Percentiles rank a stretch among this genome's conserved stretches.
phyloP scores from a whole-genome alignment of 1,140 invertebrate species.

The Araneus ventricosus region DNA sequence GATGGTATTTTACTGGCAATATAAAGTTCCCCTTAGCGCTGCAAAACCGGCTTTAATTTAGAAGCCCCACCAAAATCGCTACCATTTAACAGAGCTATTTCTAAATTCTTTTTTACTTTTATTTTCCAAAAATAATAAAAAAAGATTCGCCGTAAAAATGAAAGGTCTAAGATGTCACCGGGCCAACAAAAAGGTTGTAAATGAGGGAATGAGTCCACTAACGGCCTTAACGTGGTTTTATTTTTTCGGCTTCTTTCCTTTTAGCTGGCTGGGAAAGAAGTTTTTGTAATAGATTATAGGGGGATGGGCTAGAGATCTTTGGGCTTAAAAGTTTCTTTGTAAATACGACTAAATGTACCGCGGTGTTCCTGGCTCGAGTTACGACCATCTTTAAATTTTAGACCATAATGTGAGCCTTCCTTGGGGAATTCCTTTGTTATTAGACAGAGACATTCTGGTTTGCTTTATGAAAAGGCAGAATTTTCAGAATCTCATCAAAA shows the following conservation, averaged over 20 bases:
- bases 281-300: constrained; percentile 67
- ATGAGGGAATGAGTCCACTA: constrained; percentile 48
- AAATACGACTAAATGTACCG: constrained; percentile 25
- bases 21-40: constrained; percentile 50
- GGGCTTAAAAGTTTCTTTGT: constrained; percentile 59
- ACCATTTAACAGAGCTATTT: constrained; percentile 60
- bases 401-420: constrained; percentile 11
- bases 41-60: constrained; percentile 65
- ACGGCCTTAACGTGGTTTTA: constrained; percentile 56
- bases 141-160: constrained; percentile 55
- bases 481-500: constrained; percentile 17
- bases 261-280: not conserved
- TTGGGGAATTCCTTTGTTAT: constrained; percentile 20
- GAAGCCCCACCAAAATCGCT: constrained; percentile 56
- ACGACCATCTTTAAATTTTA: constrained; percentile 50
- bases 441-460: not conserved
- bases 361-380: constrained; percentile 10
- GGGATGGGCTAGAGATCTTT: not conserved
- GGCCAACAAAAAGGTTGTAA: constrained; percentile 53
- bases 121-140: constrained; percentile 20
- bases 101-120: not conserved
- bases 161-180: constrained; percentile 66
- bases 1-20: constrained; percentile 69
- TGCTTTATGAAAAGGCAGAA: not conserved
- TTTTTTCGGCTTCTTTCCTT: constrained; percentile 3